phyloP scores from a whole-genome alignment of 2,888 invertebrate genomes.

The Andrena dorsata region DNA sequence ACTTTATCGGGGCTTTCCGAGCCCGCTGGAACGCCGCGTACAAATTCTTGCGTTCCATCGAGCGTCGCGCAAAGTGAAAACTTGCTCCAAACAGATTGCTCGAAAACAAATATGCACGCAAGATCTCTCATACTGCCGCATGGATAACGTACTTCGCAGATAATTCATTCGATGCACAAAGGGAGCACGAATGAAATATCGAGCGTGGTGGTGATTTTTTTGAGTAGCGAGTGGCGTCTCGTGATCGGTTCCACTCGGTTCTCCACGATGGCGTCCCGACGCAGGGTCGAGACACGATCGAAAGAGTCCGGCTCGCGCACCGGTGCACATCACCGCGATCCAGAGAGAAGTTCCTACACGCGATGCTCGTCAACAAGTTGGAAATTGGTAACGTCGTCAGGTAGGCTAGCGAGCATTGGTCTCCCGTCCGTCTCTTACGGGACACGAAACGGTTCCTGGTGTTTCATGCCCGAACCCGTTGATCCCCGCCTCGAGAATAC shows the following conservation, averaged over 20 bases:
- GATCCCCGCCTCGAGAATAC: slow-evolving; percentile 25
- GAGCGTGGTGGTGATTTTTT: too few species aligned
- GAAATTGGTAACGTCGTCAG: slow-evolving; percentile 68
- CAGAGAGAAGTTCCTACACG: slow-evolving; percentile 51
- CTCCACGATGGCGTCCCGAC: slow-evolving; percentile 23
- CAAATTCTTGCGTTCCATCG: slow-evolving; percentile 37
- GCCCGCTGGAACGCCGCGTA: slow-evolving; percentile 10
- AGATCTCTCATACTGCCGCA: too few species aligned
- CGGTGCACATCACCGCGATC: slow-evolving; percentile 38
- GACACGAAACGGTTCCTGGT: slow-evolving; percentile 63
- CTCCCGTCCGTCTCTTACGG: slow-evolving; percentile 40
- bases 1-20: slow-evolving; percentile 57
- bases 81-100: background rate
- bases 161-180: too few species aligned
- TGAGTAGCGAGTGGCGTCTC: slow-evolving; percentile 17
- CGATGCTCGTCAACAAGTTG: slow-evolving; percentile 76
- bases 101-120: background rate
- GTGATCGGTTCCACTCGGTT: slow-evolving; percentile 31
- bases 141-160: too few species aligned
- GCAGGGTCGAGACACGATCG: slow-evolving; percentile 23
- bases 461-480: slow-evolving; percentile 46
- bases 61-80: background rate
- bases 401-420: slow-evolving; percentile 10
- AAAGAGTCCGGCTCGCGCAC: slow-evolving; percentile 27
- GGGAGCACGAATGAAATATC: too few species aligned